These are phyloP conservation scores for Acromyrmex charruanus DNA, from an alignment of 1,140 invertebrate genomes.

Conservation along the genomic window DNA sequence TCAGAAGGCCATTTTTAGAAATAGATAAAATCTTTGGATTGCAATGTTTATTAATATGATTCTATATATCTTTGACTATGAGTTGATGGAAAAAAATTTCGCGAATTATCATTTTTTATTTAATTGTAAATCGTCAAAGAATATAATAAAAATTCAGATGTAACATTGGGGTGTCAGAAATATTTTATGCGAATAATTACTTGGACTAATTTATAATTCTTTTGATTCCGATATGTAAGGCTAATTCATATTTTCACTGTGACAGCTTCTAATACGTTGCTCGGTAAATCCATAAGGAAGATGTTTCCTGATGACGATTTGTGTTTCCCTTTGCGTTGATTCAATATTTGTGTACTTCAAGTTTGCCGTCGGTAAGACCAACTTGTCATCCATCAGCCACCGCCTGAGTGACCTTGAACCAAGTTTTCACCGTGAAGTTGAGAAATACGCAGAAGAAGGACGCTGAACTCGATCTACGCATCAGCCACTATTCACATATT, in stretches of 20 bases:
- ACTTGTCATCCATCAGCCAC: constrained; percentile 63
- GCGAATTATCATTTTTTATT: no score
- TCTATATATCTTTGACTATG: no score
- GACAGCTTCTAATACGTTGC: constrained; percentile 7
- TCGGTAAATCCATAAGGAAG: neutral
- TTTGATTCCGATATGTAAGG: neutral
- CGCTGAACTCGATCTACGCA: constrained; percentile 65
- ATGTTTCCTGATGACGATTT: constrained; percentile 35
- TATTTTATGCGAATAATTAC: no score
- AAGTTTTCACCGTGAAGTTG: constrained; percentile 64
- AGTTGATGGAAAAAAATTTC: no score
- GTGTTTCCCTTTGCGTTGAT: constrained; percentile 56
- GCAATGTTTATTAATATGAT: no score
- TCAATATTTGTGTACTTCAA: constrained; percentile 70
- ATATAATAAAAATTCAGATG: no score
- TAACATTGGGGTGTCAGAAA: no score
- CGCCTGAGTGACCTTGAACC: constrained; percentile 66
- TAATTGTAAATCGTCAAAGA: no score
- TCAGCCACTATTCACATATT: constrained; percentile 77
- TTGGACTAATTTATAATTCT: neutral
- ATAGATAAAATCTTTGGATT: no score
- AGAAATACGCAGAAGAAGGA: constrained; percentile 54
- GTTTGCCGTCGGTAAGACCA: constrained; percentile 58
- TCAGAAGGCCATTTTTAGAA: no score
- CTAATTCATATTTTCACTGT: constrained; percentile 14